phyloP scores from a whole-genome alignment of 2,888 invertebrate species.

The Parnassius glacialis region DNA sequence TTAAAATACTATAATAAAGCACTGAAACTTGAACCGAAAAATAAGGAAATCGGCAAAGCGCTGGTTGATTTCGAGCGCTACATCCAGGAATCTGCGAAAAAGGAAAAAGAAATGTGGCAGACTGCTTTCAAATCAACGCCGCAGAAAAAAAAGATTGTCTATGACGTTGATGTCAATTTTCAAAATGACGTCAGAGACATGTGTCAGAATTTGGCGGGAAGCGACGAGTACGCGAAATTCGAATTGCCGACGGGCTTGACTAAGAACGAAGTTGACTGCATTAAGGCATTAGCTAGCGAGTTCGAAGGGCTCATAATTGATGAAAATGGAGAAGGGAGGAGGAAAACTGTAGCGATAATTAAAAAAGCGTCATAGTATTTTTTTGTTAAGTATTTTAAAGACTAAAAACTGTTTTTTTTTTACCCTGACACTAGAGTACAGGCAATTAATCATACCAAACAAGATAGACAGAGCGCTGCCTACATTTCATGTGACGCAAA shows the following conservation, averaged over 20 bases:
- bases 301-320: constrained; percentile 48
- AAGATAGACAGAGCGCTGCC: too few relatives aligned
- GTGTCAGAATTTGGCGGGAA: constrained; percentile 59
- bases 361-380: constrained; percentile 35
- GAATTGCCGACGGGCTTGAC: constrained; percentile 57
- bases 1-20: constrained; percentile 61
- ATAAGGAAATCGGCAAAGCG: constrained; percentile 61
- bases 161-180: constrained; percentile 60
- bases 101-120: constrained; percentile 62
- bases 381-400: not conserved
- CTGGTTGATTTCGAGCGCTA: constrained; percentile 52
- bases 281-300: constrained; percentile 48
- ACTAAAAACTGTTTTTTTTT: too few relatives aligned
- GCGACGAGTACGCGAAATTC: constrained; percentile 51
- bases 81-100: constrained; percentile 39
- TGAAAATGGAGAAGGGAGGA: constrained; percentile 51
- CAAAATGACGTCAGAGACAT: constrained; percentile 53
- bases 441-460: too few relatives aligned
- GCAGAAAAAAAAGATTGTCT: constrained; percentile 41
- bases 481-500: too few relatives aligned
- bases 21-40: constrained; percentile 65
- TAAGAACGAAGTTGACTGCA: constrained; percentile 52
- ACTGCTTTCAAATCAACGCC: constrained; percentile 47
- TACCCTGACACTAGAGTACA: too few relatives aligned
- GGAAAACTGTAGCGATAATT: constrained; percentile 52